Evolutionary conservation across 2,113 vertebrate genomes (phyloP).

Genomic region (Sisor rabdophorus): DNA sequence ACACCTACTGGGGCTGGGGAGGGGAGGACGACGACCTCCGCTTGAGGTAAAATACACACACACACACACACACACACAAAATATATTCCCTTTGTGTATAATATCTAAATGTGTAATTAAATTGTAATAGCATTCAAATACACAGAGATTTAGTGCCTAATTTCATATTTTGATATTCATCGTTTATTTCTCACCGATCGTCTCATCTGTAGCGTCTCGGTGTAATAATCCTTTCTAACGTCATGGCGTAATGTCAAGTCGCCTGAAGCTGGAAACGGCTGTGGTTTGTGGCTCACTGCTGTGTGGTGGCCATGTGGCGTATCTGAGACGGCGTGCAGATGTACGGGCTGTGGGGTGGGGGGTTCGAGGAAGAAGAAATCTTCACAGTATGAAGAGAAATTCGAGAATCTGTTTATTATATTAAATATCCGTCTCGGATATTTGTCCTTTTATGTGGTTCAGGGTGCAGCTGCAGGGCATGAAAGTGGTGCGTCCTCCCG

Average conservation of each 20-base stretch:
- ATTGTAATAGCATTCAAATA: neutral
- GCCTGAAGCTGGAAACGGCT: neutral
- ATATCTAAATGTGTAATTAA: neutral
- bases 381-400: neutral
- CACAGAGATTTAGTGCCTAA: neutral
- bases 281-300: neutral
- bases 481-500: constrained; percentile 78
- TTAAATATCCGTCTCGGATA: too few relatives aligned
- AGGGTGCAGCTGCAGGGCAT: constrained; percentile 89
- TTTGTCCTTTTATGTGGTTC: constrained; percentile 10
- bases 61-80: constrained; percentile 5
- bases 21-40: constrained; percentile 97
- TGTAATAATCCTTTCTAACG: neutral
- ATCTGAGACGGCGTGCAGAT: neutral
- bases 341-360: neutral
- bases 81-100: neutral
- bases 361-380: neutral
- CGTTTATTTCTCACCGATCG: neutral
- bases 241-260: too few relatives aligned
- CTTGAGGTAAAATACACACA: constrained; percentile 73
- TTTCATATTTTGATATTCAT: too few relatives aligned
- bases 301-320: neutral
- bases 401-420: neutral
- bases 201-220: neutral
- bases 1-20: constrained; percentile 98